A percentile compares a stretch with the other conserved stretches of the same genome.
Conservation (phyloP, 2,113 vertebrate species). For the Pelvicachromis taeniatus region DNA sequence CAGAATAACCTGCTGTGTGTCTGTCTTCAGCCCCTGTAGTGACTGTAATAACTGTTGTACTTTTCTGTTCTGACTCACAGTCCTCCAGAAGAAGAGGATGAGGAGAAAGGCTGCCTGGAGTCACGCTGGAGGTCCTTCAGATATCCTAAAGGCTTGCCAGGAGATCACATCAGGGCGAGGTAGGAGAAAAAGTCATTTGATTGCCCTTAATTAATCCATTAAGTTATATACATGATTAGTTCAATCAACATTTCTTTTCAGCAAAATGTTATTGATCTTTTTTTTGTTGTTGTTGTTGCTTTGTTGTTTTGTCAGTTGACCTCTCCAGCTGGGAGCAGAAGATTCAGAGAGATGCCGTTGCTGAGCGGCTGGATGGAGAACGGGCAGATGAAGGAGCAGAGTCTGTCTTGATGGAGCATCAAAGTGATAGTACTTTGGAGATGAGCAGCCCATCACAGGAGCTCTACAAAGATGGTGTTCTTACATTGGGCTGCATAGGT, state of each 20-base stretch:
- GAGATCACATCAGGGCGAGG: constrained; percentile 83
- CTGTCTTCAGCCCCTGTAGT: neutral
- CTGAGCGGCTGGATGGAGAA: constrained; percentile 70
- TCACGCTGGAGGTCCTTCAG: constrained; percentile 79
- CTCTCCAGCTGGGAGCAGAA: constrained; percentile 88
- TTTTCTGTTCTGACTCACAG: constrained; percentile 47
- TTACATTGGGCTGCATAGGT: constrained; percentile 89
- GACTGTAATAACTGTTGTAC: neutral
- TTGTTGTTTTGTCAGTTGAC: constrained; percentile 73
- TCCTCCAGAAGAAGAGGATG: constrained; percentile 82
- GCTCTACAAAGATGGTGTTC: constrained; percentile 85
- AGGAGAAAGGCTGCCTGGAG: constrained; percentile 77
- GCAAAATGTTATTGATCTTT: neutral
- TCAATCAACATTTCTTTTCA: neutral
- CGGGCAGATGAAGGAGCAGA: constrained; percentile 68
- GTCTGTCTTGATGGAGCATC: constrained; percentile 78
- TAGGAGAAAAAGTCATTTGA: constrained; percentile 24
- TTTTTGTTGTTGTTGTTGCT: neutral
- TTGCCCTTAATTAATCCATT: neutral
- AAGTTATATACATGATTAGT: neutral
- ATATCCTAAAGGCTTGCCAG: constrained; percentile 84
- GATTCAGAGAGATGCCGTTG: constrained; percentile 79
- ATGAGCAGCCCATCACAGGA: constrained; percentile 72
- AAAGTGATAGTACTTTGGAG: constrained; percentile 78
- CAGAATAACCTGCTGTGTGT: neutral